Conservation (phyloP, 2,113 vertebrate species). For the Phrynosoma platyrhinos region DNA sequence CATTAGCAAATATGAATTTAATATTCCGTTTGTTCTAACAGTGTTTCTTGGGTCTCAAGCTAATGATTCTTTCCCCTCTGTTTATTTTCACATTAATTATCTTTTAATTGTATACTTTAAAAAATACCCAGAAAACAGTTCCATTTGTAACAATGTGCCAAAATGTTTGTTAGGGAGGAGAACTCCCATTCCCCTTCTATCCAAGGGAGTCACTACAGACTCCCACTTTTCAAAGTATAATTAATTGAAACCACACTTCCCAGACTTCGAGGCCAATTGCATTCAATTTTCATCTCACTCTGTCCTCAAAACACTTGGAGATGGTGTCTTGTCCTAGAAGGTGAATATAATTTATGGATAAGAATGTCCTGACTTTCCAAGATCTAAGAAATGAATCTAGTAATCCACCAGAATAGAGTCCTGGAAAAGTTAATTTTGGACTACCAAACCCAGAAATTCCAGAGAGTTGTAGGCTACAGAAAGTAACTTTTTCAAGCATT, state of each 20-base stretch:
- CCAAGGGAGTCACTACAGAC: neutral
- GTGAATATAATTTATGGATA: too few species aligned
- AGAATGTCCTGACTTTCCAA: too few species aligned
- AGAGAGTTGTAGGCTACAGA: too few species aligned
- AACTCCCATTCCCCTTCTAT: too few species aligned
- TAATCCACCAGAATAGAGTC: too few species aligned
- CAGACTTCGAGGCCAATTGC: neutral
- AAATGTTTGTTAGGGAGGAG: neutral
- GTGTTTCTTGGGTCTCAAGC: conserved; percentile 51
- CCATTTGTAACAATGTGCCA: conserved; percentile 29
- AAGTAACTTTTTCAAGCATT: too few species aligned
- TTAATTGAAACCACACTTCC: neutral
- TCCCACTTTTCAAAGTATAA: too few species aligned
- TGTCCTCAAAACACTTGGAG: too few species aligned
- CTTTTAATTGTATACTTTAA: conserved; percentile 47
- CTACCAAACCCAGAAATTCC: too few species aligned
- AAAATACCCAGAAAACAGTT: conserved; percentile 27
- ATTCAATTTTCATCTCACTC: neutral
- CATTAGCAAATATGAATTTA: conserved; percentile 65
- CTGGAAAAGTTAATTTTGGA: too few species aligned
- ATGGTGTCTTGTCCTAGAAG: too few species aligned
- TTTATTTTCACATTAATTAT: conserved; percentile 67
- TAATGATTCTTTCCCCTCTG: conserved; percentile 64
- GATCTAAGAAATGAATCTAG: too few species aligned
- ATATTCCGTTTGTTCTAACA: conserved; percentile 68